A percentile compares a stretch with the other conserved stretches of the same genome.
Conservation (phyloP, 2,888 invertebrate genomes). For the Melinaea menophilus region DNA sequence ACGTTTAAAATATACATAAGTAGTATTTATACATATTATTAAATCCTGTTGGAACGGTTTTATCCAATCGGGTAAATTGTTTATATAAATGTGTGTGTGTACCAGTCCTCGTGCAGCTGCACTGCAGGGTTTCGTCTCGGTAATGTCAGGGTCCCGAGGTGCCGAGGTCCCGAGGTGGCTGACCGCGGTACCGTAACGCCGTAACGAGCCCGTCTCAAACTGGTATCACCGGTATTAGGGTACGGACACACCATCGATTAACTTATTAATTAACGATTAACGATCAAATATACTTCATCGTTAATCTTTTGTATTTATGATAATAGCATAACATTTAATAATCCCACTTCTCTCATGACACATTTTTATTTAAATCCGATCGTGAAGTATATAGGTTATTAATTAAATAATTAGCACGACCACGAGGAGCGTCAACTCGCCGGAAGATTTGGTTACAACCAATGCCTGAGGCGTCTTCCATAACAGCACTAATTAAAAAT, state of each 20-base stretch:
- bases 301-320: too few relatives aligned
- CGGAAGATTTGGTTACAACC: too few relatives aligned
- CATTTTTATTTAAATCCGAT: not conserved
- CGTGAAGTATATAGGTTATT: too few relatives aligned
- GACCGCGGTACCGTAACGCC: conserved; percentile 64
- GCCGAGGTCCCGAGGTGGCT: conserved; percentile 49
- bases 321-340: too few relatives aligned
- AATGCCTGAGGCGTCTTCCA: too few relatives aligned
- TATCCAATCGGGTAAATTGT: not conserved
- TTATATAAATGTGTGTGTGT: not conserved
- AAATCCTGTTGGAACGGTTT: not conserved
- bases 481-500: too few relatives aligned
- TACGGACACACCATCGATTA: conserved; percentile 9
- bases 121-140: conserved; percentile 14
- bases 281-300: too few relatives aligned
- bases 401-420: too few relatives aligned
- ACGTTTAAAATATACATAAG: not conserved
- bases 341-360: not conserved
- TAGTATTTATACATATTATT: not conserved
- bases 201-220: conserved; percentile 53
- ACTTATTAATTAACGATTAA: too few relatives aligned
- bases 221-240: conserved; percentile 28
- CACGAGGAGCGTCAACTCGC: too few relatives aligned
- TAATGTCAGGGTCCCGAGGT: conserved; percentile 41
- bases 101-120: not conserved